Evolutionary conservation across 2,113 vertebrate genomes (phyloP), one percentile per base, ranked within the genome.

Genomic region (Xenopus borealis): DNA sequence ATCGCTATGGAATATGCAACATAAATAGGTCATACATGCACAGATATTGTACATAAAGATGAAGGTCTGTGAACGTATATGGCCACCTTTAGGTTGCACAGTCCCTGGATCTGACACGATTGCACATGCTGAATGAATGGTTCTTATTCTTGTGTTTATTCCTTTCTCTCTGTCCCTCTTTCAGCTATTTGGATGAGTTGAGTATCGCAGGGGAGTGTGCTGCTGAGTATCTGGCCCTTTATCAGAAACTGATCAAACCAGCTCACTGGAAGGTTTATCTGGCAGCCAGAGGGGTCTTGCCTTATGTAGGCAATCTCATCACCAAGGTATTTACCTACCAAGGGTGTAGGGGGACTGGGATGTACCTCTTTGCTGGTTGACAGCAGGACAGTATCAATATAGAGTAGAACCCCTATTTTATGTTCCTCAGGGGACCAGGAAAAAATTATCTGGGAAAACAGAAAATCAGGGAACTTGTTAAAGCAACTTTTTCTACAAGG

Each of bases 251-350:
- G 78, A 99, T 97, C 87, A 94, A 96, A 72, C 95, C 96, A 0
- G 92, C 95, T 16, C 95, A 98, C 84, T 99, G 97, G 97, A 99
- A 99, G 79, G 92, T 98, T 72, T 99, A 99, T 83, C 87, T 99
- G 75, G 96, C 97, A 3, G 97, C 97, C 1, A 88, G 97, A 2
- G 97, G 97, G 0, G 97, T 98, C 79, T 88, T 99, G 79, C 97
- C 97, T 20, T 98, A 98, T 0, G 90, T 99, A 0, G 97, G 97
- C 69, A 99, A 94, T 85, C 93, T 99, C 76, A 99, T 99, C 86
- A 99, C 96, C 40, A 99, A 98, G 95, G 97, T 96, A 87, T 0
- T n/a, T n/a, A 0, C 0, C 0, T 11, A 27, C 10, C 0, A 40
- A 10, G 10, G 33, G 33, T 10, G n/a, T 27, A 67, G 12, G 13